phyloP scores from a whole-genome alignment of 2,888 invertebrate genomes.

The Blastobasis lacticolella region DNA sequence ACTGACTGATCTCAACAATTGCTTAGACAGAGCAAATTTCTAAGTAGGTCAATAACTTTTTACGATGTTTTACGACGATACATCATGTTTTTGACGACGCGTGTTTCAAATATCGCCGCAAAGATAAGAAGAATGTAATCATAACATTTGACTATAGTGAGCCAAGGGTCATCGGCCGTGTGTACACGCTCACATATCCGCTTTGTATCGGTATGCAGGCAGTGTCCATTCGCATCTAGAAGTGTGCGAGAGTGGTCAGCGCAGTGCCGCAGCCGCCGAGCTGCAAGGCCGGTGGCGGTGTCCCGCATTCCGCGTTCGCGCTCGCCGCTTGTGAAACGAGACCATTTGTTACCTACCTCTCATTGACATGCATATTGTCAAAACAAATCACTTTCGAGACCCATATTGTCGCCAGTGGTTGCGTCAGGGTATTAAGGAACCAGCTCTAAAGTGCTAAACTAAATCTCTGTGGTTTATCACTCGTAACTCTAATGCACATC shows the following conservation, averaged over 20 bases:
- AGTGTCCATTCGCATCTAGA: constrained; percentile 45
- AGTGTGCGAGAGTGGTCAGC: constrained; percentile 61
- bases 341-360: constrained; percentile 46
- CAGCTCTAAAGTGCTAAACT: too few relatives aligned
- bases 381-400: neutral
- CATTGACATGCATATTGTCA: constrained; percentile 26
- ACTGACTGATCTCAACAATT: too few relatives aligned
- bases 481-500: too few relatives aligned
- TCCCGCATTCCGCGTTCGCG: constrained; percentile 57
- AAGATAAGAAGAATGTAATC: constrained; percentile 1
- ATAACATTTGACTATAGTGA: constrained; percentile 15
- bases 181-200: constrained; percentile 30
- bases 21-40: too few relatives aligned
- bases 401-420: neutral
- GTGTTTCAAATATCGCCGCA: too few relatives aligned
- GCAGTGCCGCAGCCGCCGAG: constrained; percentile 38
- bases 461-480: too few relatives aligned
- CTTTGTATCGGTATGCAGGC: constrained; percentile 25
- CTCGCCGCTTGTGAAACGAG: constrained; percentile 61
- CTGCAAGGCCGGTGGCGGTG: constrained; percentile 61
- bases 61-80: too few relatives aligned
- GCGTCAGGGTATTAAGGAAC: neutral
- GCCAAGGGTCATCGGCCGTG: constrained; percentile 37
- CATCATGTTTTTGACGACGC: too few relatives aligned
- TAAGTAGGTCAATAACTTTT: too few relatives aligned